Conservation (phyloP, 2,888 invertebrate genomes). For the Chloromyia formosa region DNA sequence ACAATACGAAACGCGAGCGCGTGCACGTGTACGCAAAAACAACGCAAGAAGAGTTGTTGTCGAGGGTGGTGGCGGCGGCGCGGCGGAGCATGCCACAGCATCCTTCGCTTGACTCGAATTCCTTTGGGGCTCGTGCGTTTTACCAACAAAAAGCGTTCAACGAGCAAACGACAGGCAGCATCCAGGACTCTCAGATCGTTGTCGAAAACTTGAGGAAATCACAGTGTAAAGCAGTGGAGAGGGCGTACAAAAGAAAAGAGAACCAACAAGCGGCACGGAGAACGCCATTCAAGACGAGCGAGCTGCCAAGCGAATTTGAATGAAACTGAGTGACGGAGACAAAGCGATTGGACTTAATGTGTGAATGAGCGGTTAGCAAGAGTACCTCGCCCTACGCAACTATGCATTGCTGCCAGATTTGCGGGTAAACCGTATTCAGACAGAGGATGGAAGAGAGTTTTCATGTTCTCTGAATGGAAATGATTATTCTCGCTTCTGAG, state of each 20-base stretch:
- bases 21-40: conserved; percentile 21
- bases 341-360: not conserved
- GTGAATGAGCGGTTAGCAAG: not conserved
- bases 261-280: too few relatives aligned
- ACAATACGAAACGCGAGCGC: not conserved
- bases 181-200: not conserved
- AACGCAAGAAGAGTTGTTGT: too few relatives aligned
- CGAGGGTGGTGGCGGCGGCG: not conserved
- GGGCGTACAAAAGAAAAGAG: not conserved
- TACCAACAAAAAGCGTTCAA: too few relatives aligned
- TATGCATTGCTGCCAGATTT: not conserved
- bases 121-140: too few relatives aligned
- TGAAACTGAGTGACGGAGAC: not conserved
- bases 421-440: not conserved
- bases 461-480: too few relatives aligned
- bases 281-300: not conserved
- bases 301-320: not conserved
- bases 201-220: not conserved
- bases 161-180: not conserved
- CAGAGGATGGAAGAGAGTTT: not conserved
- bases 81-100: not conserved
- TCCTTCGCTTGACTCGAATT: too few relatives aligned
- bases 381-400: conserved; percentile 29
- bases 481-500: too few relatives aligned
- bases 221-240: not conserved